Conservation (phyloP, 2,888 invertebrate genomes). For the Acrobasis consociella region DNA sequence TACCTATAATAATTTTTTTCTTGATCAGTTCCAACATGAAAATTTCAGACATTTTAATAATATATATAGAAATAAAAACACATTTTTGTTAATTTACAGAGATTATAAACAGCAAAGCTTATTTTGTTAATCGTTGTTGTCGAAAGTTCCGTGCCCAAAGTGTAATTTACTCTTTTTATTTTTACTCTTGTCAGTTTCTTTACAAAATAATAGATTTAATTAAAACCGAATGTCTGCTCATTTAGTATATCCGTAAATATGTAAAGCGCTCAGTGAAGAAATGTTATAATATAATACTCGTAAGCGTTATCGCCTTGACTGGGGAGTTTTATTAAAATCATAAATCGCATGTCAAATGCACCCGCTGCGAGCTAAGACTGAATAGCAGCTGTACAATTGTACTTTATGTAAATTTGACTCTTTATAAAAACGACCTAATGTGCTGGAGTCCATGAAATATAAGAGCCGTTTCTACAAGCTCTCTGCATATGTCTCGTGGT, state of each 20-base stretch:
- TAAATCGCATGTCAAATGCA: conserved; percentile 80
- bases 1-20: too few relatives aligned
- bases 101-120: too few relatives aligned
- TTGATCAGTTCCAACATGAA: too few relatives aligned
- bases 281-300: conserved; percentile 61
- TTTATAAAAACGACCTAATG: conserved; percentile 40
- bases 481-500: conserved; percentile 16
- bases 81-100: too few relatives aligned
- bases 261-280: conserved; percentile 47
- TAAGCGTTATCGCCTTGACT: conserved; percentile 62
- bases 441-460: conserved; percentile 34
- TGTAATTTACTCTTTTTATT: too few relatives aligned
- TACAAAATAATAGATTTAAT: conserved; percentile 46
- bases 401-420: conserved; percentile 62
- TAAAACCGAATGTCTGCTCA: conserved; percentile 49
- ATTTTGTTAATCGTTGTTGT: too few relatives aligned
- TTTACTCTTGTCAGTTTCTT: conserved; percentile 27
- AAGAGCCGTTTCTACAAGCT: conserved; percentile 8
- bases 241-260: conserved; percentile 48
- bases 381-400: conserved; percentile 69
- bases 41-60: too few relatives aligned
- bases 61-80: too few relatives aligned
- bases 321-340: conserved; percentile 79
- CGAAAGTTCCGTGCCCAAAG: too few relatives aligned
- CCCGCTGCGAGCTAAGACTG: conserved; percentile 65